Base-by-base conservation (phyloP, 1,140 invertebrate species). In the Penaeus chinensis region DNA sequence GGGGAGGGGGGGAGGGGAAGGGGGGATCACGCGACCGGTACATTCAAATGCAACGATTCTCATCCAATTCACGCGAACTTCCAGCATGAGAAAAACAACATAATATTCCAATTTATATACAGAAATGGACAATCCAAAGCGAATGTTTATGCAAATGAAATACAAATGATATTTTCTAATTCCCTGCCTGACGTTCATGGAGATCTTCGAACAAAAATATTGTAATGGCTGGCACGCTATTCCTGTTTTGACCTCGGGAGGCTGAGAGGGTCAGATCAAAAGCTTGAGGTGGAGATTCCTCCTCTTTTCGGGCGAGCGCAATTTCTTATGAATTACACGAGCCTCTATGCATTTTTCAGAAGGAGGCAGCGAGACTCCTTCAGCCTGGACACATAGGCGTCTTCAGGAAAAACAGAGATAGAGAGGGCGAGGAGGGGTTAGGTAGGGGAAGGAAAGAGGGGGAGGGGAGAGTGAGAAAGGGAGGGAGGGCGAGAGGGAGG, bases 71-170 rank as follows among this genome's bases (percentile, higher is more conserved):
- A 87, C 85, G 85, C 85, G 79, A 82, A 82, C 85, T 82, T 76
- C 85, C 78, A 81, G 69, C 85, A 82, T 42, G 85, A 87, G 85
- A 87, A 87, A 87, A 87, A 87, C 85, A 87, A 87, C 85, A 87
- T 87, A 87, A 87, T 87, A 87, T 87, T 87, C 85, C 85, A 87
- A 87, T 87, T 87, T 87, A 87, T 87, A 87, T 87, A 87, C 85
- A 87, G 85, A 87, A 87, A 87, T 87, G 85, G 85, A 87, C 85
- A 87, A 87, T 87, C 85, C 85, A 81, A 87, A 87, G 85, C 85
- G 85, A 87, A 81, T 87, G 85, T 87, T 87, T 87, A 87, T 87
- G 85, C 85, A 87, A 87, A 87, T 87, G 85, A 82, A 87, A 87
- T 87, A 87, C 85, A 87, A 87, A 87, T 87, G 85, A 87, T 87